Evolutionary conservation across 2,113 vertebrate genomes (phyloP), one percentile per base, ranked within the genome.

Genomic region (Electrona antarctica): DNA sequence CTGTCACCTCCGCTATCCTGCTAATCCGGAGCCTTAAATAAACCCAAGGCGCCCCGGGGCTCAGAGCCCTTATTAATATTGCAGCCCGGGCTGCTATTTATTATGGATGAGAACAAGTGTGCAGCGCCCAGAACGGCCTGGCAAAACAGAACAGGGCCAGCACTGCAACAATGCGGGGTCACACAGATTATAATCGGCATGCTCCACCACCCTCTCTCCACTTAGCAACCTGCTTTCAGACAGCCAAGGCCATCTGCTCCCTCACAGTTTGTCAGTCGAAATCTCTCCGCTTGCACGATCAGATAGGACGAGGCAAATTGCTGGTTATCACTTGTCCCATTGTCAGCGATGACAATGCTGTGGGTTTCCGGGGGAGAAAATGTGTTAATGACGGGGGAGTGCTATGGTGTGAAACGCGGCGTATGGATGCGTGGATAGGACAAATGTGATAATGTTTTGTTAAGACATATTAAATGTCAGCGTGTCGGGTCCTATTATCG

Each of bases 61-160:
- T 60, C 72, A 61, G 69, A 81, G 66, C 33, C 33, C 67, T 79
- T 87, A 92, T 93, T 90, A 93, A 93, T 93, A 92, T 89, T 92
- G 83, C 88, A 93, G 71, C 73, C 69, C 21, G 3, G 47, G 78
- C 33, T 69, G 46, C 49, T 81, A 92, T 93, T 90, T 81, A 93
- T 91, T 91, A 93, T 92, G 86, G 88, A 93, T 92, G 84, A 88
- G 86, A 93, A 92, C 91, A 90, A 91, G 91, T 92, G 87, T 88
- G 91, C 90, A 87, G 89, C 85, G 73, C 28, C 79, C 77, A 52
- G 76, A 90, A 83, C 72, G 62, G 77, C 74, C 80, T 87, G 21
- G 74, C 87, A 88, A 90, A 90, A 90, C 85, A 87, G 67, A 71
- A 75, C 73, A 81, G 63, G 76, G 69, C 78, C 68, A 71, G 57